Percentiles rank a stretch among this genome's conserved stretches.
Conservation (phyloP, 2,888 invertebrate genomes). For the Octodonta nipae region DNA sequence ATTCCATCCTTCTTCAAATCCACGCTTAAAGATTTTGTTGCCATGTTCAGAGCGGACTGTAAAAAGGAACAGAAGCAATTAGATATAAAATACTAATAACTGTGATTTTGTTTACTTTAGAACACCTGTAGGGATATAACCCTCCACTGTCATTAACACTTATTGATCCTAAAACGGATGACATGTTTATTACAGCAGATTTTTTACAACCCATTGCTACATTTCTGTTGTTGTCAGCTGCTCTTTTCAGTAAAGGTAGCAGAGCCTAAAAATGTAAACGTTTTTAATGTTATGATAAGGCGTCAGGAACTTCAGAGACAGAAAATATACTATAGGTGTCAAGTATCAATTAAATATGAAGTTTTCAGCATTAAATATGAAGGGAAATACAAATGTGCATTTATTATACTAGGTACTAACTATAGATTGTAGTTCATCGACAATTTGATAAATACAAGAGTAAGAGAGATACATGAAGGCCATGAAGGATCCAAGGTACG, state of each 20-base stretch:
- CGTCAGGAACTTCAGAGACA: no score
- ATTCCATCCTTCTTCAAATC: conserved; percentile 67
- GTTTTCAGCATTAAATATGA: no score
- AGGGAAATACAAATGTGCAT: no score
- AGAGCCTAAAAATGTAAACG: conserved; percentile 42
- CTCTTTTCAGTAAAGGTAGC: conserved; percentile 57
- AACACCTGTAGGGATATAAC: conserved; percentile 72
- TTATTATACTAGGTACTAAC: no score
- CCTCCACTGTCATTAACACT: conserved; percentile 61
- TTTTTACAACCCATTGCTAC: conserved; percentile 45
- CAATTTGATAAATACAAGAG: no score
- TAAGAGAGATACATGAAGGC: no score
- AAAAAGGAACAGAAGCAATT: conserved; percentile 13
- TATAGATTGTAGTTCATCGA: no score
- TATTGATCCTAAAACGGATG: conserved; percentile 71
- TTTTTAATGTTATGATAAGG: neutral
- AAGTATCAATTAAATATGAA: no score
- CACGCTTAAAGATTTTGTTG: conserved; percentile 69
- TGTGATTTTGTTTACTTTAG: conserved; percentile 49
- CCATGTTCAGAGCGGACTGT: conserved; percentile 73
- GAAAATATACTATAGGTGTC: no score
- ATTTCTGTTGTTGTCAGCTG: conserved; percentile 43
- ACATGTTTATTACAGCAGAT: conserved; percentile 72
- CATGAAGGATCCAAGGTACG: no score
- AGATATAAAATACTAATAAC: neutral